A percentile compares a stretch with the other conserved stretches of the same genome.
Evolutionary conservation across 2,888 invertebrate genomes (phyloP).

Genomic region (Rhimphoctona megacephalus): DNA sequence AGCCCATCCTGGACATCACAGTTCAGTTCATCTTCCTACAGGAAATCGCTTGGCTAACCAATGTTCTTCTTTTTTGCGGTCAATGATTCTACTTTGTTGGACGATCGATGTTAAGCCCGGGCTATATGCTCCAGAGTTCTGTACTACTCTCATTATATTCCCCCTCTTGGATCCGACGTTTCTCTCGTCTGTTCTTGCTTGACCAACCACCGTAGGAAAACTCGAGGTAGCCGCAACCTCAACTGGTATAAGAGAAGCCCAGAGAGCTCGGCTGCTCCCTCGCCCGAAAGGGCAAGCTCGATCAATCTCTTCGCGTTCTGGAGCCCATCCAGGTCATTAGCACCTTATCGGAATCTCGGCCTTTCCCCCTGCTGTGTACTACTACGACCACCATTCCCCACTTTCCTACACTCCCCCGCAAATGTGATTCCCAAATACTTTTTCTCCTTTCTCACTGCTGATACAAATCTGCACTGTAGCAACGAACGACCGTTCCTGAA

Average conservation of each 20-base stretch:
- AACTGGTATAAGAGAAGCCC: conserved; percentile 28
- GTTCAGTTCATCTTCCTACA: neutral
- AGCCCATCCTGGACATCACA: neutral
- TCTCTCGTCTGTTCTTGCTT: conserved; percentile 41
- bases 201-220: conserved; percentile 45
- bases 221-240: conserved; percentile 27
- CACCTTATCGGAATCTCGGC: conserved; percentile 73
- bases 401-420: conserved; percentile 40
- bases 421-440: conserved; percentile 66
- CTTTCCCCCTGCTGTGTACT: conserved; percentile 52
- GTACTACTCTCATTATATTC: conserved; percentile 30
- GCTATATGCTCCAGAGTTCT: conserved; percentile 26
- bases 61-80: conserved; percentile 61
- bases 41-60: conserved; percentile 22
- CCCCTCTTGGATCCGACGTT: conserved; percentile 15
- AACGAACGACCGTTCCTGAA: conserved; percentile 19
- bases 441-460: conserved; percentile 39
- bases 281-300: conserved; percentile 61
- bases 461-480: conserved; percentile 60
- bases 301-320: conserved; percentile 70
- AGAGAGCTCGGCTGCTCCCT: conserved; percentile 11
- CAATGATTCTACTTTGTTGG: conserved; percentile 66
- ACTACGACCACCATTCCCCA: conserved; percentile 45
- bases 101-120: conserved; percentile 33
- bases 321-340: conserved; percentile 72